A percentile compares a stretch with the other conserved stretches of the same genome.
phyloP scores from a whole-genome alignment of 2,888 invertebrate species.

The Ophion slaviceki region DNA sequence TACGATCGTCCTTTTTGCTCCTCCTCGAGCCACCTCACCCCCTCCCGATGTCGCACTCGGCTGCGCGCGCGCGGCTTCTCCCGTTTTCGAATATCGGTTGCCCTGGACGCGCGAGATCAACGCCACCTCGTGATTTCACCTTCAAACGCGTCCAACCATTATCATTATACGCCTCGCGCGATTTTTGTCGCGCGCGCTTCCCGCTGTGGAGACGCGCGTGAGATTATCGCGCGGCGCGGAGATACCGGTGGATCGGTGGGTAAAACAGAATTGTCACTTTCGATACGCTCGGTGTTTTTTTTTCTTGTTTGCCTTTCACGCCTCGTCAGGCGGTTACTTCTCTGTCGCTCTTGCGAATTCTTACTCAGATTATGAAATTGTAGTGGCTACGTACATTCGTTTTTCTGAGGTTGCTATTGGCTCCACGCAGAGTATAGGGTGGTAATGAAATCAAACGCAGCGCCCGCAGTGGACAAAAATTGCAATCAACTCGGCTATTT shows the following conservation, averaged over 20 bases:
- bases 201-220: neutral
- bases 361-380: too few species aligned
- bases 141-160: constrained; percentile 18
- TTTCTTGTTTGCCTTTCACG: neutral
- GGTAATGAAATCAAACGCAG: too few species aligned
- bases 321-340: neutral
- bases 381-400: too few species aligned
- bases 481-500: too few species aligned
- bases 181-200: constrained; percentile 11
- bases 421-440: too few species aligned
- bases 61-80: neutral
- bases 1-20: constrained; percentile 56
- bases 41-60: neutral
- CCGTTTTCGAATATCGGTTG: neutral
- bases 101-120: constrained; percentile 22
- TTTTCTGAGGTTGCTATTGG: too few species aligned
- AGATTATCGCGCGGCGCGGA: neutral
- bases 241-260: constrained; percentile 10
- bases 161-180: constrained; percentile 44
- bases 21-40: neutral
- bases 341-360: neutral
- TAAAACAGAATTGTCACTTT: constrained; percentile 12
- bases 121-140: constrained; percentile 57
- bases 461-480: too few species aligned
- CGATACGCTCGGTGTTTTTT: neutral